Percentiles rank a stretch among this genome's conserved stretches.
Evolutionary conservation across 2,888 invertebrate genomes (phyloP).

Genomic region (Alloscopus bannaensis): DNA sequence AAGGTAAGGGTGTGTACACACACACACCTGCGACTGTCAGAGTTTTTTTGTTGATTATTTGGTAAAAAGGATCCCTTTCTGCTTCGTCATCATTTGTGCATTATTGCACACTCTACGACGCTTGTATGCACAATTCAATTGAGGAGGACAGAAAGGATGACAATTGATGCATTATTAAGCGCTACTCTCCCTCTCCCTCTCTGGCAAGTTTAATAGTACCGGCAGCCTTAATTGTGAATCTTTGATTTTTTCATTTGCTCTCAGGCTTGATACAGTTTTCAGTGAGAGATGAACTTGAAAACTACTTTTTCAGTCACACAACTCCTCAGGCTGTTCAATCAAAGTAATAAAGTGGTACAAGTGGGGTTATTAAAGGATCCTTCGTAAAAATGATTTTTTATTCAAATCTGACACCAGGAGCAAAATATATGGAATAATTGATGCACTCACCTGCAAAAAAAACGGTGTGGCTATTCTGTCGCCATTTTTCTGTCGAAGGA

Average conservation of each 20-base stretch:
- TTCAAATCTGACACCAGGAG: background rate
- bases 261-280: background rate
- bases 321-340: too few relatives aligned
- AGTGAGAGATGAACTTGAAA: background rate
- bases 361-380: background rate
- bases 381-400: too few relatives aligned
- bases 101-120: too few relatives aligned
- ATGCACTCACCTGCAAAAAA: background rate
- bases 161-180: background rate
- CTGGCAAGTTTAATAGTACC: background rate
- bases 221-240: background rate
- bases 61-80: background rate
- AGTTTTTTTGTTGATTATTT: background rate
- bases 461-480: background rate
- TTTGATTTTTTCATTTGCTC: background rate
- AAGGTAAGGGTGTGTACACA: conserved; percentile 1
- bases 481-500: background rate
- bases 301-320: background rate
- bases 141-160: background rate
- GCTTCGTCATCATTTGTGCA: too few relatives aligned
- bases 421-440: background rate
- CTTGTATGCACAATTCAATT: too few relatives aligned
- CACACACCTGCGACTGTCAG: background rate
- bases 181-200: background rate
- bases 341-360: too few relatives aligned